A percentile compares a stretch with the other conserved stretches of the same genome.
Conservation (phyloP, 2,888 invertebrate species). For the Andricus quercusramuli region DNA sequence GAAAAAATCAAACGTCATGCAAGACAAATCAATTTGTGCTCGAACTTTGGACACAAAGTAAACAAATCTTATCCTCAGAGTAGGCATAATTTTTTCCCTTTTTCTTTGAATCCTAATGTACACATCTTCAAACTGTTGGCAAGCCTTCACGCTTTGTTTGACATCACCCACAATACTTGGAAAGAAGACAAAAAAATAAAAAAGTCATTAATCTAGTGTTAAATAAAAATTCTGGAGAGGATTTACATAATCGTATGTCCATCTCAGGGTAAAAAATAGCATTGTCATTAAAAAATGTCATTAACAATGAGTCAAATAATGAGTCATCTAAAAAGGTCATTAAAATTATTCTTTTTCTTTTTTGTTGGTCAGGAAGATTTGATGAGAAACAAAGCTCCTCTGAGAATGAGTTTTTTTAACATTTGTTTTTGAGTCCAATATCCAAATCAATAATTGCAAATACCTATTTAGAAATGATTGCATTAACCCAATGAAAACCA, state of each 20-base stretch:
- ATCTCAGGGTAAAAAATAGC: slow-evolving; percentile 5
- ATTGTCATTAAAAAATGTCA: neutral
- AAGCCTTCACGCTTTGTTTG: neutral
- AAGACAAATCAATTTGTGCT: neutral
- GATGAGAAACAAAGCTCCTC: neutral
- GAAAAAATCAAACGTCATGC: too few relatives aligned
- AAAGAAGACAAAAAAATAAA: neutral
- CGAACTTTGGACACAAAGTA: neutral
- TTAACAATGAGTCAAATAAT: too few relatives aligned
- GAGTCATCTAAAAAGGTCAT: neutral
- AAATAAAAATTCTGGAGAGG: neutral
- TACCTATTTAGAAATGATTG: neutral
- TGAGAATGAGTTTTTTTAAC: neutral
- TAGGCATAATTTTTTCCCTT: neutral
- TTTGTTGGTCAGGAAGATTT: neutral
- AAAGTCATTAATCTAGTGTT: slow-evolving; percentile 6
- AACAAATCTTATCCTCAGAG: neutral
- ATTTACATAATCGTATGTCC: slow-evolving; percentile 25
- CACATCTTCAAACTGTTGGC: neutral
- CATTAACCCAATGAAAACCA: too few relatives aligned
- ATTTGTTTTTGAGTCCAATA: neutral
- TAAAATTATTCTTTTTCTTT: neutral
- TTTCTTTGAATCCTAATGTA: neutral
- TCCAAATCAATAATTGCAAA: neutral
- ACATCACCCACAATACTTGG: neutral